A percentile compares a stretch with the other conserved stretches of the same genome.
Evolutionary conservation across 2,888 invertebrate species (phyloP).

Genomic region (Sesia apiformis): DNA sequence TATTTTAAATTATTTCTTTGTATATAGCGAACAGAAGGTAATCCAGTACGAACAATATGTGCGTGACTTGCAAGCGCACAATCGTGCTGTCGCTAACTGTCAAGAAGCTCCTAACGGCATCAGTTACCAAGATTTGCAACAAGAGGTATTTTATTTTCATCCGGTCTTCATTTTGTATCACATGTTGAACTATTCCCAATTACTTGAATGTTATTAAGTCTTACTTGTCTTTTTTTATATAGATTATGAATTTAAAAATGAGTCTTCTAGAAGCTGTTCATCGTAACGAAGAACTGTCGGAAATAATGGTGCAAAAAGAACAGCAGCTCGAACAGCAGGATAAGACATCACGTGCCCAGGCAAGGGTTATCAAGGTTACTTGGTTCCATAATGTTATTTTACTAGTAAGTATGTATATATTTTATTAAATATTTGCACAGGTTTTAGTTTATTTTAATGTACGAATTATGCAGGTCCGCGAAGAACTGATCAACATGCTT

Average conservation of each 20-base stretch:
- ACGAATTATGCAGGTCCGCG: constrained; percentile 56
- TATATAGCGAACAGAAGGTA: constrained; percentile 60
- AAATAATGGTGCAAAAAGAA: constrained; percentile 66
- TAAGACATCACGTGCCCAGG: constrained; percentile 75
- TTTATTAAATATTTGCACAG: too few relatives aligned
- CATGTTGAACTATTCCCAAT: neutral
- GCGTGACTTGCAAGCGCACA: constrained; percentile 43
- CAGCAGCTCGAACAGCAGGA: constrained; percentile 75
- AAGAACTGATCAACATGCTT: constrained; percentile 74
- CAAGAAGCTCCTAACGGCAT: constrained; percentile 37
- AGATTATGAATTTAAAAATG: constrained; percentile 63
- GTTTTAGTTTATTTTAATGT: neutral
- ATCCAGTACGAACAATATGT: constrained; percentile 59
- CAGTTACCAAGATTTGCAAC: constrained; percentile 50
- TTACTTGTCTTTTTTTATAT: constrained; percentile 1
- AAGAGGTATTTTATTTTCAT: constrained; percentile 34
- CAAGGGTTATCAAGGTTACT: constrained; percentile 74
- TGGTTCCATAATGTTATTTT: constrained; percentile 4
- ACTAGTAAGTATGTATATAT: neutral
- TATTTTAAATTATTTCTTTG: neutral
- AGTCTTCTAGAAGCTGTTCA: constrained; percentile 54
- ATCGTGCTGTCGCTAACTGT: constrained; percentile 31
- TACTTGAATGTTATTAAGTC: neutral
- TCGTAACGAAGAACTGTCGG: constrained; percentile 64
- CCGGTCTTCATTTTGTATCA: neutral